Base-by-base conservation (phyloP, 1,140 invertebrate species). In the Chrysoperla carnea region DNA sequence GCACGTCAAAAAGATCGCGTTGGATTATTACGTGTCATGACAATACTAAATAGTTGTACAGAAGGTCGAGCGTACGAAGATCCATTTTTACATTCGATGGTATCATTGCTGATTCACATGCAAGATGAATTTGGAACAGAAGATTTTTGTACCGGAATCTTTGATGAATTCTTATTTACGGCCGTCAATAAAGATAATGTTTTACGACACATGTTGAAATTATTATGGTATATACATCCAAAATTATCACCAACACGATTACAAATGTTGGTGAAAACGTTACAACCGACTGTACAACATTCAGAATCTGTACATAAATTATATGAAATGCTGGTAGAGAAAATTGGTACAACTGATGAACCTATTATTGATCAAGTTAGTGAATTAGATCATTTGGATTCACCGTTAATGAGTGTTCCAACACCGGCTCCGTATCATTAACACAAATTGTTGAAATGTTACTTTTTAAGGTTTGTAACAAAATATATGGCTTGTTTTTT, bases 101-200 rank as follows among this genome's bases (percentile, higher is more conserved):
- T 80, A 57, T 64, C 52, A 47, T 59, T 87, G 33, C 67, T 97
- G 1, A 83, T 94, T 50, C 80, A 84, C 39, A 80, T 94, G 69
- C 73, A 77, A 2, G 92, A 96, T 50, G 91, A 95, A 60, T 96
- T 96, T 60, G 69, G 80, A 46, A 80, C 84, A 6, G 89, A 94
- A 67, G 90, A 94, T 48, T 95, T 95, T 56, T 95, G 90, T 63
- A 91, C 87, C 1, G 86, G 88, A 1, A 75, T 96, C 12, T 95
- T 97, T 68, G 91, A 95, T 65, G 91, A 95, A 61, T 95, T 95
- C 57, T 87, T 96, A 49, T 86, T 91, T 60, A 83, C 88, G 37
- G 84, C 84, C 0, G 68, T 94, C 29, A 75, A 75, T 6, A 73
- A 81, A 45, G 90, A 95, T 56, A 94, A 92, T 70, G 89, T 95